phyloP scores from a whole-genome alignment of 2,888 invertebrate genomes.

The Orthonevra nobilis region DNA sequence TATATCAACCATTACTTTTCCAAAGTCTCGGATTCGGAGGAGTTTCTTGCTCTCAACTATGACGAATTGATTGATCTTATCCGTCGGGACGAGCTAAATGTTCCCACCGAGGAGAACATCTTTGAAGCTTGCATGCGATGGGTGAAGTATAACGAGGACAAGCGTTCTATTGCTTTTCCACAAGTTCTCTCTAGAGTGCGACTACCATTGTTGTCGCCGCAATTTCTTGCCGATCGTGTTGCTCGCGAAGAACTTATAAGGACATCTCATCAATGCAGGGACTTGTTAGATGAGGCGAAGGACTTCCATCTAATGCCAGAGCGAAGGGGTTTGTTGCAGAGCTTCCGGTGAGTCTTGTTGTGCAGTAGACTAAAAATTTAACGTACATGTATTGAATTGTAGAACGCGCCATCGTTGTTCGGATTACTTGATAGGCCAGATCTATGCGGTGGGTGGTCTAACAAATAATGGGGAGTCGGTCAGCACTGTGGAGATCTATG shows the following conservation, averaged over 20 bases:
- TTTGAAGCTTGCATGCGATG: conserved; percentile 92
- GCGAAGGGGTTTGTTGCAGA: conserved; percentile 87
- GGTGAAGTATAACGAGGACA: conserved; percentile 85
- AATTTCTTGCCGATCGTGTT: conserved; percentile 90
- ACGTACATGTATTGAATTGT: neutral
- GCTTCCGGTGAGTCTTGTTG: conserved; percentile 81
- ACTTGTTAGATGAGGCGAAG: conserved; percentile 92
- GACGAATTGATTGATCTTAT: conserved; percentile 86
- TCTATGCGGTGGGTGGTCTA: conserved; percentile 92
- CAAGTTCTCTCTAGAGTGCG: conserved; percentile 88
- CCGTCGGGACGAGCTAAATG: conserved; percentile 88
- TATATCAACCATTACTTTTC: conserved; percentile 90
- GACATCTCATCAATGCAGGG: conserved; percentile 89
- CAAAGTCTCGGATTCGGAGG: conserved; percentile 88
- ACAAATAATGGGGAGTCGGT: conserved; percentile 91
- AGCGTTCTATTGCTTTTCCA: conserved; percentile 83
- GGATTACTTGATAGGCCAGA: conserved; percentile 87
- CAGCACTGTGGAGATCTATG: conserved; percentile 91
- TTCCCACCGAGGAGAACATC: conserved; percentile 89
- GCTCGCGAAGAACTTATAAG: conserved; percentile 89
- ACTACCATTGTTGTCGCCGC: conserved; percentile 89
- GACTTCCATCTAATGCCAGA: conserved; percentile 94
- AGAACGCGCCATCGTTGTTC: conserved; percentile 88
- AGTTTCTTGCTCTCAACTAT: conserved; percentile 84
- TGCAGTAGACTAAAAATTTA: neutral